Conservation (phyloP, 1,140 invertebrate species). For the Triops longicaudatus region DNA sequence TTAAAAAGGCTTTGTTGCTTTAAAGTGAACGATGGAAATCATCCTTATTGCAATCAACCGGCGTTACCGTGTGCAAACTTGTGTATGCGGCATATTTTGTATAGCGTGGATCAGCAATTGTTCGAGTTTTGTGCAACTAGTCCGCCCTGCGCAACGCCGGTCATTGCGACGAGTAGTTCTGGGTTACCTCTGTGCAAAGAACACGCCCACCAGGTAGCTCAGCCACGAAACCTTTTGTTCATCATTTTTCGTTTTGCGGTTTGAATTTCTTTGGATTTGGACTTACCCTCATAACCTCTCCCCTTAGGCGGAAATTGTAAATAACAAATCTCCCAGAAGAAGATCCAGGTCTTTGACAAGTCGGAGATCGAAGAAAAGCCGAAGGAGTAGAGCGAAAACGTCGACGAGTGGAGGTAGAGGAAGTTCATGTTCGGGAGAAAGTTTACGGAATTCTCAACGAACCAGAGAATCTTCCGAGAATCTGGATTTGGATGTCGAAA, state of each 20-base stretch:
- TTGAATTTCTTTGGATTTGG: background rate
- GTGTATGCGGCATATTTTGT: conserved; percentile 75
- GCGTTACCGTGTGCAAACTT: conserved; percentile 74
- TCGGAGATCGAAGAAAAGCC: background rate
- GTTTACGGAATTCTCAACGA: background rate
- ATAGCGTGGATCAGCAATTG: conserved; percentile 74
- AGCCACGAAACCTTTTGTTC: background rate
- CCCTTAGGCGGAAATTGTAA: conserved; percentile 11
- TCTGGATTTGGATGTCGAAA: conserved; percentile 27
- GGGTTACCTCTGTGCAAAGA: conserved; percentile 72
- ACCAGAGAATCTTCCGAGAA: conserved; percentile 24
- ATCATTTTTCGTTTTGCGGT: background rate
- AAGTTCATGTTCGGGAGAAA: background rate
- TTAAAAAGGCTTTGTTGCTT: conserved; percentile 39
- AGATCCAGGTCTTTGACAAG: background rate
- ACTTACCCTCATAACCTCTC: background rate
- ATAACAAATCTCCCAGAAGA: background rate
- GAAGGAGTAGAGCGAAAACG: background rate
- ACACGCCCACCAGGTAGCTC: conserved; percentile 59
- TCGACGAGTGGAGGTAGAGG: background rate
- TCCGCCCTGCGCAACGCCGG: conserved; percentile 76
- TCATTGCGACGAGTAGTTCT: conserved; percentile 67
- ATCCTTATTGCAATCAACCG: conserved; percentile 45
- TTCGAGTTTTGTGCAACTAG: conserved; percentile 82
- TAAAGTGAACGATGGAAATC: conserved; percentile 34